Conservation (phyloP, 2,888 invertebrate genomes). For the Nemotelus pantherinus region DNA sequence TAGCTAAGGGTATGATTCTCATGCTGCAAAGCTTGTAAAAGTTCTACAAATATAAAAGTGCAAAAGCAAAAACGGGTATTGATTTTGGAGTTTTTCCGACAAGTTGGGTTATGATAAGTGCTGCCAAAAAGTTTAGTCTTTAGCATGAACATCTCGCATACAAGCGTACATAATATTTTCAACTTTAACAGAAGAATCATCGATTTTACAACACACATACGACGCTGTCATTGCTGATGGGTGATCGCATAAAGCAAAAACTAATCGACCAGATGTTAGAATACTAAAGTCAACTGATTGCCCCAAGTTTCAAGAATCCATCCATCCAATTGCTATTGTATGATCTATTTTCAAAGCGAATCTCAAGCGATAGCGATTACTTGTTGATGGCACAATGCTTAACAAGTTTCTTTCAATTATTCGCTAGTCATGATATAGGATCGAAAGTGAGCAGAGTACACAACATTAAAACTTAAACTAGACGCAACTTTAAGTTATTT, state of each 20-base stretch:
- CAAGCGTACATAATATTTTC: no score
- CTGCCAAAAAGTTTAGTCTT: not conserved
- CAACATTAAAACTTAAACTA: not conserved
- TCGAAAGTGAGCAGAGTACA: no score
- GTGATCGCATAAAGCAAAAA: constrained; percentile 3
- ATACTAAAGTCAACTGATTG: not conserved
- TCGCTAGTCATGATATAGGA: not conserved
- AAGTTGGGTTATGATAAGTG: no score
- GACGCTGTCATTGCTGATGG: not conserved
- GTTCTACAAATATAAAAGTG: no score
- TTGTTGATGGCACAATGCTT: constrained; percentile 35
- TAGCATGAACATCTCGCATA: not conserved
- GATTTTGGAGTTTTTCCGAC: no score
- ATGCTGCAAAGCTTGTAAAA: no score
- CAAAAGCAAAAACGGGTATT: no score
- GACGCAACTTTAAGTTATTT: not conserved
- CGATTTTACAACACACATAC: no score
- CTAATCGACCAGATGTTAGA: constrained; percentile 31
- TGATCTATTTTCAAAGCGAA: not conserved
- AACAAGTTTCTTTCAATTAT: not conserved
- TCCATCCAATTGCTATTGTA: constrained; percentile 13
- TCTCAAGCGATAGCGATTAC: constrained; percentile 31
- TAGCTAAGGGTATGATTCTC: no score
- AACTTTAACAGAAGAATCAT: no score
- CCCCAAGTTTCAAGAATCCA: constrained; percentile 5